Conservation (phyloP, 2,888 invertebrate species). For the Adela reaumurella region DNA sequence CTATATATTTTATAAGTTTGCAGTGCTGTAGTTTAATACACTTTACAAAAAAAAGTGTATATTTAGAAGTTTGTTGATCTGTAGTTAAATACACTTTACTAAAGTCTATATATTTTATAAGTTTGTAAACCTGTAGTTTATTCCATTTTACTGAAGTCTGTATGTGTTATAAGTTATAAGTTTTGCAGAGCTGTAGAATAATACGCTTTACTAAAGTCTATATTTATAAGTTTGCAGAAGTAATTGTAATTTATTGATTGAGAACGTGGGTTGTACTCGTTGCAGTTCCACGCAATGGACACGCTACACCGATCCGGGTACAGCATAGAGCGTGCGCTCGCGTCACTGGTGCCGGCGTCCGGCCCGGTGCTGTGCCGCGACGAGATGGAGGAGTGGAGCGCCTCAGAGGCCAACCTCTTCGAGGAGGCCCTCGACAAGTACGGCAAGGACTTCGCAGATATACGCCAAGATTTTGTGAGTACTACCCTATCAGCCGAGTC, state of each 20-base stretch:
- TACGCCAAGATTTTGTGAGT: constrained; percentile 95
- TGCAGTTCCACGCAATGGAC: constrained; percentile 96
- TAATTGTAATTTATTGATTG: constrained; percentile 6
- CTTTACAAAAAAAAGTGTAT: too few relatives aligned
- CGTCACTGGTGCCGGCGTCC: constrained; percentile 89
- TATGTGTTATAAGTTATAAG: too few relatives aligned
- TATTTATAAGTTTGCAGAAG: constrained; percentile 2
- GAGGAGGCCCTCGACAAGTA: constrained; percentile 98
- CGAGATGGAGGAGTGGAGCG: constrained; percentile 99
- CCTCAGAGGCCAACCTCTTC: constrained; percentile 97
- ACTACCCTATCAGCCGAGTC: constrained; percentile 3
- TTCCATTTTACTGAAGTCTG: too few relatives aligned
- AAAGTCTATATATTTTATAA: too few relatives aligned
- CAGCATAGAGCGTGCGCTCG: constrained; percentile 86
- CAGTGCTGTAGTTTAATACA: too few relatives aligned
- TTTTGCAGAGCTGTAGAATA: too few relatives aligned
- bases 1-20: too few relatives aligned
- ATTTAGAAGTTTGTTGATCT: too few relatives aligned
- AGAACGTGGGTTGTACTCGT: constrained; percentile 7
- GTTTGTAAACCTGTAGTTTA: too few relatives aligned
- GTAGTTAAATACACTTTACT: too few relatives aligned
- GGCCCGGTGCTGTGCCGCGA: constrained; percentile 96
- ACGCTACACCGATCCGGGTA: constrained; percentile 90
- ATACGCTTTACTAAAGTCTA: too few relatives aligned
- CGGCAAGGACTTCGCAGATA: constrained; percentile 98